Percentiles rank a stretch among this genome's conserved stretches.
phyloP scores from a whole-genome alignment of 1,140 invertebrate species.

The Phymastichus coffea region DNA sequence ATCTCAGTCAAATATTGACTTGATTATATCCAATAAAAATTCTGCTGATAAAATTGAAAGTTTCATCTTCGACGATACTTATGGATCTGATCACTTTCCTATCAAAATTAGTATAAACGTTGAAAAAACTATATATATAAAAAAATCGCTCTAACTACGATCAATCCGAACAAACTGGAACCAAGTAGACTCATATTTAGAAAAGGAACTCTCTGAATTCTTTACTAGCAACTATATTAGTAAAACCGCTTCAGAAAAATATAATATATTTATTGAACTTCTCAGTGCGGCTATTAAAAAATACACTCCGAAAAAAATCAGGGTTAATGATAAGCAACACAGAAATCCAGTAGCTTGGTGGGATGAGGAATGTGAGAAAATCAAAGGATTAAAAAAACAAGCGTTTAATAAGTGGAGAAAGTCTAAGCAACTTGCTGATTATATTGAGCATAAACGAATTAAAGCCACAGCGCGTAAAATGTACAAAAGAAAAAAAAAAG shows the following conservation, averaged over 20 bases:
- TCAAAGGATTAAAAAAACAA: slow-evolving; percentile 9
- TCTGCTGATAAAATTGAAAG: no score
- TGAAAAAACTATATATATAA: neutral
- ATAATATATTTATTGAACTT: neutral
- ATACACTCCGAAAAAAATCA: neutral
- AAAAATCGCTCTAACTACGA: neutral
- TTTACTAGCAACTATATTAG: neutral
- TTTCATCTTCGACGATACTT: no score
- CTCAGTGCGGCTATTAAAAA: neutral
- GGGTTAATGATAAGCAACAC: neutral
- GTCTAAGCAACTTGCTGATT: neutral
- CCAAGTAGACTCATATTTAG: neutral
- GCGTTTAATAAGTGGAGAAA: slow-evolving; percentile 24
- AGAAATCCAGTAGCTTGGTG: no score
- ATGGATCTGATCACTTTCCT: slow-evolving; percentile 41
- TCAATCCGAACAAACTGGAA: neutral
- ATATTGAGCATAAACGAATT: slow-evolving; percentile 25
- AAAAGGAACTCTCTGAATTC: neutral
- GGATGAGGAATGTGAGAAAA: slow-evolving; percentile 20
- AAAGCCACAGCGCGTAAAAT: neutral
- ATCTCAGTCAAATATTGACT: no score
- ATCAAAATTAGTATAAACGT: slow-evolving; percentile 27
- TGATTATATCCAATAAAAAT: no score
- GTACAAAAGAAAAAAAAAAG: slow-evolving; percentile 22
- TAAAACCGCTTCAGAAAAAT: neutral